These are phyloP conservation scores for Aspidiotus destructor DNA, from an alignment of 2,888 invertebrate genomes.

Conservation along the genomic window DNA sequence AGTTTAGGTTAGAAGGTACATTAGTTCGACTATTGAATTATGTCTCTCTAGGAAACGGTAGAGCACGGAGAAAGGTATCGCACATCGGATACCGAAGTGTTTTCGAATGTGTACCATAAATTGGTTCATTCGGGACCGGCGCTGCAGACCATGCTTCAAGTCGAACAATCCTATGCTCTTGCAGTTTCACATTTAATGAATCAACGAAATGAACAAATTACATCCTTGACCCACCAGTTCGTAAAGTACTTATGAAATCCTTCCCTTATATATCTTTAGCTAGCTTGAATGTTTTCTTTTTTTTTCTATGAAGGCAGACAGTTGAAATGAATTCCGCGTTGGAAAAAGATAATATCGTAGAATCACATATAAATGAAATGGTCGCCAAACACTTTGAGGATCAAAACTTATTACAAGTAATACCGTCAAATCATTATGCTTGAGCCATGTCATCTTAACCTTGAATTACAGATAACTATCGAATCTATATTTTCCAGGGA, in stretches of 20 bases:
- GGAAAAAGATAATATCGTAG: conserved; percentile 60
- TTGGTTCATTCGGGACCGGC: conserved; percentile 70
- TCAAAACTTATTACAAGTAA: conserved; percentile 71
- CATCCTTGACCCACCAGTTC: conserved; percentile 37
- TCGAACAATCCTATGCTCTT: conserved; percentile 77
- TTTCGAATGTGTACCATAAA: conserved; percentile 73
- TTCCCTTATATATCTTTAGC: not conserved
- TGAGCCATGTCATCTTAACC: not conserved
- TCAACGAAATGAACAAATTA: conserved; percentile 62
- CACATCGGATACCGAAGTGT: conserved; percentile 74
- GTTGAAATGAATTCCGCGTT: conserved; percentile 83
- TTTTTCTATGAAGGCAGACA: conserved; percentile 53
- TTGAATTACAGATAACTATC: not conserved
- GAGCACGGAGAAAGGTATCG: conserved; percentile 73
- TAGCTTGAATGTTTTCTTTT: not conserved
- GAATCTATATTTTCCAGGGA: conserved; percentile 27
- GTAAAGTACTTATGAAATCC: not conserved
- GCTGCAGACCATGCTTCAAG: conserved; percentile 73
- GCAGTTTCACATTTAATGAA: conserved; percentile 63
- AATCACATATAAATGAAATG: conserved; percentile 74
- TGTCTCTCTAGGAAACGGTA: conserved; percentile 55
- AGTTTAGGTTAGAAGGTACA: too few species aligned
- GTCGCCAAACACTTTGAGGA: conserved; percentile 72
- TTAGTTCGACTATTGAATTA: not conserved
- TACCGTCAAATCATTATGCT: not conserved